Conservation (phyloP, 2,888 invertebrate species). For the Epirrhoe tristata region DNA sequence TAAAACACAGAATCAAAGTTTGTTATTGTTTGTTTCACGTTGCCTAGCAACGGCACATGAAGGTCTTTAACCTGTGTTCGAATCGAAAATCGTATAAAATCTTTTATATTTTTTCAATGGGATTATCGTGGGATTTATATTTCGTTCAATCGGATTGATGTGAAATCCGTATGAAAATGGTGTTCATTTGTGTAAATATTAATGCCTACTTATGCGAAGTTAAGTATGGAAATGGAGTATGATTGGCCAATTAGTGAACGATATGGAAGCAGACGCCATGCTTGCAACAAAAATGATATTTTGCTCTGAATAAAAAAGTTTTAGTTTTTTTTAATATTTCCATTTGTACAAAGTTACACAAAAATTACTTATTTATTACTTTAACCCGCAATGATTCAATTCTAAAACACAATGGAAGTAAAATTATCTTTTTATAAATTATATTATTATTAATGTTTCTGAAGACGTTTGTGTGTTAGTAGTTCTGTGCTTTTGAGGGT, state of each 20-base stretch:
- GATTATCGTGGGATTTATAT: conserved; percentile 16
- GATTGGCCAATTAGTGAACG: conserved; percentile 36
- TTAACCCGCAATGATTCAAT: too few relatives aligned
- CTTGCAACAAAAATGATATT: background rate
- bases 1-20: conserved; percentile 46
- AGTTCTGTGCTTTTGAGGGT: too few relatives aligned
- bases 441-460: too few relatives aligned
- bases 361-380: too few relatives aligned
- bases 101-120: conserved; percentile 14
- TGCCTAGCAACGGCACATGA: conserved; percentile 64
- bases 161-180: conserved; percentile 32
- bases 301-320: too few relatives aligned
- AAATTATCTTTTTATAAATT: too few relatives aligned
- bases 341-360: too few relatives aligned
- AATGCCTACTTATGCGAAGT: conserved; percentile 26
- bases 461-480: too few relatives aligned
- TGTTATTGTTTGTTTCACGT: conserved; percentile 66
- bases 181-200: conserved; percentile 31
- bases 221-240: conserved; percentile 36
- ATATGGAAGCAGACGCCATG: background rate
- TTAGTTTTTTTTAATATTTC: too few relatives aligned
- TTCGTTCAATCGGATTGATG: conserved; percentile 4
- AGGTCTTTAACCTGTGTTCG: conserved; percentile 59
- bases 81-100: conserved; percentile 34
- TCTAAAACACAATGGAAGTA: too few relatives aligned